Evolutionary conservation across 1,140 invertebrate species (phyloP), one percentile per base, ranked within the genome.

Genomic region (Drosophila asahinai): DNA sequence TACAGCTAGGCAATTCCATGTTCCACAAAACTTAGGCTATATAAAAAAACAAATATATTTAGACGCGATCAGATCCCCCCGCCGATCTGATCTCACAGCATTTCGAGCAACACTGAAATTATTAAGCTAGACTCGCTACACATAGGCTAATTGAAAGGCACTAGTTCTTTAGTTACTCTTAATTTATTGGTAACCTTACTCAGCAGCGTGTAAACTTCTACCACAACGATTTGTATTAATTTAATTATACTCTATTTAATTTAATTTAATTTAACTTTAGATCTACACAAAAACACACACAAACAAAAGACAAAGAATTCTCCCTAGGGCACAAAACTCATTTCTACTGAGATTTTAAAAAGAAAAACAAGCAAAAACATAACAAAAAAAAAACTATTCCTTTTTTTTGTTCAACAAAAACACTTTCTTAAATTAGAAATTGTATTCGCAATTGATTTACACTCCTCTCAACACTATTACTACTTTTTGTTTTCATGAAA

Each of bases 1-100:
- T 90, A 90, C 86, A 90, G 86, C 86, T 90, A 90, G 86, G 86
- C 86, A 90, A 90, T 90, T 90, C 86, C 86, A 90, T 90, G 86
- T 90, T 90, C 86, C 86, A 89, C 86, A 57, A 86, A 70, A 80
- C 81, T 80, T 80, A 90, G 77, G 47, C 72, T 80, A 64, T 52
- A 70, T 61, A 40, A 38, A 42, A 25, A 25, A 25, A 40, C 27
- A 42, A 17, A 30, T 33, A 49, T 38, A 62, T n/a, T 59, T 43
- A 68, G 47, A 3, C n/a, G 30, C 22, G 67, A 43, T 54, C 64
- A 74, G 67, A 65, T 47, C 59, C 27, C 22, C 38, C 42, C 33
- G 40, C 43, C 49, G 66, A 43, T 55, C 48, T 33, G 77, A 74
- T 61, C 55, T 43, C 55, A 55, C 74, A 77, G 75, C 74, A 77